A percentile compares a stretch with the other conserved stretches of the same genome.
Conservation (phyloP, 2,113 vertebrate genomes). For the Speoplatyrhinus poulsoni region DNA sequence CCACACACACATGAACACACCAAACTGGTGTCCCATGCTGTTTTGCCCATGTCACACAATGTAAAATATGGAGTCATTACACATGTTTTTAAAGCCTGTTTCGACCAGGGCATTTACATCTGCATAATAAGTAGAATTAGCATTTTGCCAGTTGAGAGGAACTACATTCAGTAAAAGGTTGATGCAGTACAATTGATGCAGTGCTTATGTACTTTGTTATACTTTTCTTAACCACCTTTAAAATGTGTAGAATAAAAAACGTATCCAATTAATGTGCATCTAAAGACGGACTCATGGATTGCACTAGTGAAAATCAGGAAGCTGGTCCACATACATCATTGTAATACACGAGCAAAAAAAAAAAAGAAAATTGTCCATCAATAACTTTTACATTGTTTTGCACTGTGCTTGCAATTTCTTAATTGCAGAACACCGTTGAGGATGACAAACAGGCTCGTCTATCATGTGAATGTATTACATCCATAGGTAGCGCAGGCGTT, state of each 20-base stretch:
- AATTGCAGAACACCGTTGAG: conserved; percentile 59
- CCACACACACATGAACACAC: neutral
- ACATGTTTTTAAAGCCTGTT: too few relatives aligned
- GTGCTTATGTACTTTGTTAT: too few relatives aligned
- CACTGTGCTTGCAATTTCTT: conserved; percentile 57
- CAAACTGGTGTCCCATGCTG: neutral
- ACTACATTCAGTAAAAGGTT: too few relatives aligned
- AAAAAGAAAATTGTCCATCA: conserved; percentile 42
- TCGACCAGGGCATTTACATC: too few relatives aligned
- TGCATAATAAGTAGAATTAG: too few relatives aligned
- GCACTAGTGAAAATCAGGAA: neutral
- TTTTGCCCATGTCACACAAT: neutral
- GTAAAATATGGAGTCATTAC: too few relatives aligned
- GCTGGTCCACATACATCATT: conserved; percentile 14
- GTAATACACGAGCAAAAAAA: conserved; percentile 10
- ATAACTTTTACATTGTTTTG: conserved; percentile 48
- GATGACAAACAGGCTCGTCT: conserved; percentile 52
- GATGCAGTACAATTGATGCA: too few relatives aligned
- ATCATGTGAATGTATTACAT: conserved; percentile 38
- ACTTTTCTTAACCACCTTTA: too few relatives aligned
- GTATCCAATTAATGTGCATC: too few relatives aligned
- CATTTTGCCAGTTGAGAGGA: too few relatives aligned
- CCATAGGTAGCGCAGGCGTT: conserved; percentile 33
- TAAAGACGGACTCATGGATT: too few relatives aligned
- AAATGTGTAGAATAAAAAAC: too few relatives aligned